These are phyloP conservation scores for Oreochromis aureus DNA, from an alignment of 2,113 vertebrate genomes.

Conservation along the genomic window DNA sequence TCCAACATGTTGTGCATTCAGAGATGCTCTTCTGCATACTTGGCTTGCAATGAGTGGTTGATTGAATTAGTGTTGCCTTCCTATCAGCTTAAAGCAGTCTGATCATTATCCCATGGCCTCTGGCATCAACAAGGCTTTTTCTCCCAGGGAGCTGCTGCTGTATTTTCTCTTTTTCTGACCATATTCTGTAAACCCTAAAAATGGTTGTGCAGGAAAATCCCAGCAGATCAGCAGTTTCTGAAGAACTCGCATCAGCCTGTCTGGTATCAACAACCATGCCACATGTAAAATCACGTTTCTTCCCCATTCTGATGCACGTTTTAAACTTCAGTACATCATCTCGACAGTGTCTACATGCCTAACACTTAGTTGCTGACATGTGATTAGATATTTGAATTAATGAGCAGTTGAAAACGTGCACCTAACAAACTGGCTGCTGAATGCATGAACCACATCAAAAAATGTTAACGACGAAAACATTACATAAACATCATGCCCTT, in stretches of 20 bases:
- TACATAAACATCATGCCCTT: neutral
- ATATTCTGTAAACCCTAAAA: neutral
- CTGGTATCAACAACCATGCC: neutral
- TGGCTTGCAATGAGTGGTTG: neutral
- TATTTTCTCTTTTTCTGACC: neutral
- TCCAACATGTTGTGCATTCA: neutral
- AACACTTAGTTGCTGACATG: neutral
- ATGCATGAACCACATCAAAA: neutral
- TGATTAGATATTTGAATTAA: neutral
- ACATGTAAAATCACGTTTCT: rapidly evolving
- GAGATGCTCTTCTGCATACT: neutral
- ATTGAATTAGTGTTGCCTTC: neutral
- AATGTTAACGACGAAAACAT: neutral
- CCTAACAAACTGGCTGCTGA: neutral
- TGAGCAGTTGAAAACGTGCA: rapidly evolving
- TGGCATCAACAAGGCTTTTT: neutral
- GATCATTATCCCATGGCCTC: rapidly evolving
- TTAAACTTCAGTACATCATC: neutral
- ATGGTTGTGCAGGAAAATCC: neutral
- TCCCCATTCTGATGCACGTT: rapidly evolving
- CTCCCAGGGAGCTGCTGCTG: neutral
- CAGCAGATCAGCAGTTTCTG: neutral
- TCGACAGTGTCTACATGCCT: rapidly evolving
- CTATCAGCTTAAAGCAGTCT: neutral
- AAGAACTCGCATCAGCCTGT: neutral